Evolutionary conservation across 2,797 vertebrate species (phyloP).

Genomic region (Siniperca obscura): DNA sequence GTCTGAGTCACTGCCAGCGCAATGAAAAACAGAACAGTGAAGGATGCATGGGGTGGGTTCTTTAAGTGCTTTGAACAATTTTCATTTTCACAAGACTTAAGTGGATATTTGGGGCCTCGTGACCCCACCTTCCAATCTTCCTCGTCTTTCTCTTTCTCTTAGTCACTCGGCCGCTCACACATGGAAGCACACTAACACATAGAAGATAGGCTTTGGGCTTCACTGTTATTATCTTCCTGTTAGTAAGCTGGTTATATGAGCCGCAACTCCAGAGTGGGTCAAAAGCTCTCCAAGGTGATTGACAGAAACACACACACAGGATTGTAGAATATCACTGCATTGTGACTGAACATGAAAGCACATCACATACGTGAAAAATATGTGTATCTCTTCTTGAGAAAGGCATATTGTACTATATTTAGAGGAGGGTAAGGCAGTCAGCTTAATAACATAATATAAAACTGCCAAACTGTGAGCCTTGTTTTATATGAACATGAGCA

Average conservation of each 20-base stretch:
- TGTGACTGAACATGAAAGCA: background rate
- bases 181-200: slow-evolving; percentile 8
- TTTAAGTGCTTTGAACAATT: slow-evolving; percentile 63
- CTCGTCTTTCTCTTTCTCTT: slow-evolving; percentile 25
- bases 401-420: background rate
- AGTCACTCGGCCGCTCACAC: slow-evolving; percentile 22
- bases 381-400: background rate
- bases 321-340: background rate
- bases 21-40: slow-evolving; percentile 31
- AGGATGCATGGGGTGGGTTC: slow-evolving; percentile 27
- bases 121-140: slow-evolving; percentile 43
- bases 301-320: slow-evolving; percentile 22
- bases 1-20: slow-evolving; percentile 42
- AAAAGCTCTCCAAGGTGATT: slow-evolving; percentile 46
- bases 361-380: background rate
- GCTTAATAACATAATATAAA: background rate
- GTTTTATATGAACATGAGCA: slow-evolving; percentile 11
- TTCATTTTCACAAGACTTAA: slow-evolving; percentile 70
- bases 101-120: slow-evolving; percentile 64
- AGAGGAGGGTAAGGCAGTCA: background rate
- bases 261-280: slow-evolving; percentile 28
- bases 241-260: slow-evolving; percentile 44
- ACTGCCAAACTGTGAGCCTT: background rate
- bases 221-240: slow-evolving; percentile 57
- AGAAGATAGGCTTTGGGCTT: slow-evolving; percentile 47